phyloP scores from a whole-genome alignment of 2,888 invertebrate species.

The Spodoptera picta region DNA sequence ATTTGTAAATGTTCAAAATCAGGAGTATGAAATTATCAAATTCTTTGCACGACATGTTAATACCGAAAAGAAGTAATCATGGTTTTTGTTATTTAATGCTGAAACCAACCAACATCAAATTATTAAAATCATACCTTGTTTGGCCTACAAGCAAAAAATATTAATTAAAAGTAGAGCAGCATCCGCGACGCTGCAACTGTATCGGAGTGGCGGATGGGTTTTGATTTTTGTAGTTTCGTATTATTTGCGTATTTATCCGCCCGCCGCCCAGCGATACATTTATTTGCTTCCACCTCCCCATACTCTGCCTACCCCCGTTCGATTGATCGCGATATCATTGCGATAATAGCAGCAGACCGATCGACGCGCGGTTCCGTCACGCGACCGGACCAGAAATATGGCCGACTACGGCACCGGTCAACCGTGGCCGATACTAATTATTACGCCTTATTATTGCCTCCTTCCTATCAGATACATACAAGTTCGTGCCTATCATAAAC shows the following conservation, averaged over 20 bases:
- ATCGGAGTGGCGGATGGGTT: conserved; percentile 87
- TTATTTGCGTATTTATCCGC: conserved; percentile 89
- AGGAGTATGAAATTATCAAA: too few relatives aligned
- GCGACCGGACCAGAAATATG: conserved; percentile 76
- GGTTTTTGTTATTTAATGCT: too few relatives aligned
- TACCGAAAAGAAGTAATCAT: too few relatives aligned
- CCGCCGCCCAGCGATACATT: conserved; percentile 87
- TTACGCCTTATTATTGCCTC: conserved; percentile 5
- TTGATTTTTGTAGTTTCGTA: conserved; percentile 89
- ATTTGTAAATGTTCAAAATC: too few relatives aligned
- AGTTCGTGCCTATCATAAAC: background rate
- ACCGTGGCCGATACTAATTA: conserved; percentile 63
- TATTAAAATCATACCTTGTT: too few relatives aligned
- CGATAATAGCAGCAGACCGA: conserved; percentile 84
- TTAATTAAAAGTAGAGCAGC: conserved; percentile 69
- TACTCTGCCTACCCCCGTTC: conserved; percentile 72
- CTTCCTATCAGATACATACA: background rate
- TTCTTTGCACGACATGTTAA: too few relatives aligned
- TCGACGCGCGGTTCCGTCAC: conserved; percentile 80
- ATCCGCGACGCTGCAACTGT: conserved; percentile 59
- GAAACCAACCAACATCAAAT: too few relatives aligned
- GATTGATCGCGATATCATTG: conserved; percentile 89
- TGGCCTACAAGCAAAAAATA: background rate
- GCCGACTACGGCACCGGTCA: conserved; percentile 62
- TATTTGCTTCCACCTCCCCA: conserved; percentile 76